Evolutionary conservation across 2,113 vertebrate species (phyloP).

Genomic region (Irena cyanogastra): DNA sequence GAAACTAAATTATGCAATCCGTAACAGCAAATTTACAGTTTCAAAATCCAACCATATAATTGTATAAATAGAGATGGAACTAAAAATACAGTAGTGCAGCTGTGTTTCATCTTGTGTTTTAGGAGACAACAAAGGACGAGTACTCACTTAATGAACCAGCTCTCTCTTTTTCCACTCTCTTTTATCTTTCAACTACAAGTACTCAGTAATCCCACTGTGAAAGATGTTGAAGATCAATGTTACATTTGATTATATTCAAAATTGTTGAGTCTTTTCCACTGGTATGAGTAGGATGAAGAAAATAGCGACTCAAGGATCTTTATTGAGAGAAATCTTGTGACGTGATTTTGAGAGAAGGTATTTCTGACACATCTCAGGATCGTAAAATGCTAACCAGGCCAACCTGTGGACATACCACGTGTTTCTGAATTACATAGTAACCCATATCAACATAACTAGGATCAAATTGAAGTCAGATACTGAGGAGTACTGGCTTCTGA

Average conservation of each 20-base stretch:
- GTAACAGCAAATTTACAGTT: not conserved
- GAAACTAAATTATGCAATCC: not conserved
- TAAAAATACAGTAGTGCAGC: not conserved
- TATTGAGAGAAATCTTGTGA: not conserved
- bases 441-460: not conserved
- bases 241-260: not conserved
- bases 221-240: not conserved
- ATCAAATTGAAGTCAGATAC: not conserved
- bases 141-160: not conserved
- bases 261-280: not conserved
- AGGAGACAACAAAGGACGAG: not conserved
- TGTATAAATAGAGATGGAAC: not conserved
- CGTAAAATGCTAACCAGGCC: not conserved
- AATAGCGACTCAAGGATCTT: not conserved
- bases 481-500: not conserved
- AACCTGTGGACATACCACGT: rapidly evolving
- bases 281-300: not conserved
- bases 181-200: not conserved
- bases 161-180: not conserved
- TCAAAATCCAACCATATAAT: not conserved
- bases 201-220: not conserved
- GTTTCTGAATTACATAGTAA: not conserved
- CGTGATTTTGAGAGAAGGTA: not conserved
- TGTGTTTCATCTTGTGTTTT: slow-evolving; percentile 53
- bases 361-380: not conserved